Evolutionary conservation across 2,797 vertebrate species (phyloP), one percentile per base, ranked within the genome.

Genomic region (Tamandua tetradactyla): DNA sequence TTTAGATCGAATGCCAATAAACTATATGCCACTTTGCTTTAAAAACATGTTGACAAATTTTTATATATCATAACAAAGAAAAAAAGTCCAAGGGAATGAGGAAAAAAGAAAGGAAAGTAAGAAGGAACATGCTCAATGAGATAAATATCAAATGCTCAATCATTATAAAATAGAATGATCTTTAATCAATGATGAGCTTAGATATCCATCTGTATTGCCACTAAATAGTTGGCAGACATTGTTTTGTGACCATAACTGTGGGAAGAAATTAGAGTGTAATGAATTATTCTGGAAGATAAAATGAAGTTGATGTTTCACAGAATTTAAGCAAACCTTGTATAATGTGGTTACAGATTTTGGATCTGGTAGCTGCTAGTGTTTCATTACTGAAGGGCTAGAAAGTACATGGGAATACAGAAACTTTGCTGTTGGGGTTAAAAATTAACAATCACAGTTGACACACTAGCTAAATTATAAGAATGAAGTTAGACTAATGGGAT

Each of bases 1-100:
- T 90, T 97, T 81, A 92, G 96, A 97, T 79, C 95, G 96, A 97
- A 97, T 97, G 97, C 20, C 61, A 97, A 96, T 94, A 95, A 97
- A 97, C 62, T 95, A 61, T 96, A 94, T 95, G 72, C 96, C 80
- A 89, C 79, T 97, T 96, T 97, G 87, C 93, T 94, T 98, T 89
- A 94, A 94, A 94, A 98, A 96, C 93, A 80, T 95, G 98, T 95
- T 96, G 92, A 93, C 96, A 96, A 93, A 91, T 96, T 95, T 96
- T 87, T 94, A 89, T 18, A 91, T 42, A 44, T 69, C 13, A 68
- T 96, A 93, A 84, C 74, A 64, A 80, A 96, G 11, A 94, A 55
- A 78, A 75, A 47, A 12, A 30, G 17, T 8, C 47, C 32, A 47
- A 66, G 47, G 30, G 44, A 75, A 75, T 23, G 27, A 37, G 62